Percentiles rank a stretch among this genome's conserved stretches.
phyloP scores from a whole-genome alignment of 2,888 invertebrate species.

The Tetragnatha montana region DNA sequence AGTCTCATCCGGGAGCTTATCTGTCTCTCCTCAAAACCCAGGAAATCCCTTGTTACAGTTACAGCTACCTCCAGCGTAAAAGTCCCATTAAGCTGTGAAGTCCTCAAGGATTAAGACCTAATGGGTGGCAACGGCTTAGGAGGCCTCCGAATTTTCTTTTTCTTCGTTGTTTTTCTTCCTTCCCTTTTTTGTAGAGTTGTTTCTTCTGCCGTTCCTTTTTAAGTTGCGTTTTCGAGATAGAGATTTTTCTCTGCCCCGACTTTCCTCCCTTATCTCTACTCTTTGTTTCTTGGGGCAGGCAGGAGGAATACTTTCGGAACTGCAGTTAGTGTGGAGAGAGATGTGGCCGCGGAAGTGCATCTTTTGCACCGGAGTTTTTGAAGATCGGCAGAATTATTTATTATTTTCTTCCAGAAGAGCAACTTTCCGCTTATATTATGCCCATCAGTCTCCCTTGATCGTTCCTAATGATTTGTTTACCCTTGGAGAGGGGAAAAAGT shows the following conservation, averaged over 20 bases:
- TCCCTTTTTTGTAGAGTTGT: background rate
- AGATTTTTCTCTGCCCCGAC: background rate
- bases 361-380: background rate
- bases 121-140: slow-evolving; percentile 56
- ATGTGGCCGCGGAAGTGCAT: background rate
- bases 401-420: background rate
- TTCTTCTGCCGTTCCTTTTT: slow-evolving; percentile 8
- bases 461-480: background rate
- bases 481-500: too few relatives aligned
- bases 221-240: background rate
- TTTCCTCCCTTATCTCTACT: background rate
- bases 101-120: slow-evolving; percentile 60
- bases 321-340: background rate
- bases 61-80: slow-evolving; percentile 35
- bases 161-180: background rate
- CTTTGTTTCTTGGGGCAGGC: background rate
- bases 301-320: background rate
- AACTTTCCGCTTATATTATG: background rate
- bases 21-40: slow-evolving; percentile 44
- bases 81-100: slow-evolving; percentile 62
- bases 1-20: slow-evolving; percentile 8
- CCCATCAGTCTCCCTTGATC: background rate
- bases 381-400: background rate
- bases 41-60: slow-evolving; percentile 61
- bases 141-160: slow-evolving; percentile 24